Conservation (phyloP, 2,888 invertebrate species). For the Luperina nickerlii region DNA sequence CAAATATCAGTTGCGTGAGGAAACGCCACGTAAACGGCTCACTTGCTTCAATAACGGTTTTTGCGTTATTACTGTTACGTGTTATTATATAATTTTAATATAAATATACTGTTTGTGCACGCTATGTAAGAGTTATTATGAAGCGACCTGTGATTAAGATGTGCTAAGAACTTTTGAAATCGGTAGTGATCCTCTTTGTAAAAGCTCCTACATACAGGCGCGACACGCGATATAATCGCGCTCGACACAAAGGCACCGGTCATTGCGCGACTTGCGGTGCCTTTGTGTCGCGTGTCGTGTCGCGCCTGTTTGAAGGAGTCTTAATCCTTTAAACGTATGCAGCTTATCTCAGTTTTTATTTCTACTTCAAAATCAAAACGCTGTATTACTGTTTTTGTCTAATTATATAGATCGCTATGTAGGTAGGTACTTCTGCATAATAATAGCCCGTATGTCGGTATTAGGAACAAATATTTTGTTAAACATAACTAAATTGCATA, state of each 20-base stretch:
- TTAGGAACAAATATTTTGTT: neutral
- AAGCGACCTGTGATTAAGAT: slow-evolving; percentile 39
- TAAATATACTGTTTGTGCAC: slow-evolving; percentile 53
- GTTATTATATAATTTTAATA: slow-evolving; percentile 60
- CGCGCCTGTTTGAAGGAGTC: too few species aligned
- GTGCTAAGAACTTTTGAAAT: slow-evolving; percentile 28
- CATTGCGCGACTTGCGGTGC: too few species aligned
- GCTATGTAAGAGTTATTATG: slow-evolving; percentile 46
- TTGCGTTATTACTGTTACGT: slow-evolving; percentile 57
- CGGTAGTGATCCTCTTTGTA: neutral
- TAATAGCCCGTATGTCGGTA: slow-evolving; percentile 20
- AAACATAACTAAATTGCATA: neutral
- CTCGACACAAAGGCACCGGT: too few species aligned
- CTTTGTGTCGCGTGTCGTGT: too few species aligned
- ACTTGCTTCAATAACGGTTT: slow-evolving; percentile 55
- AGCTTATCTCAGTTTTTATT: neutral
- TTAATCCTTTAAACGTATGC: neutral
- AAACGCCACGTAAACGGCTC: slow-evolving; percentile 53
- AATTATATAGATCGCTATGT: neutral
- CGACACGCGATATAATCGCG: too few species aligned
- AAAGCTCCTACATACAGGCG: too few species aligned
- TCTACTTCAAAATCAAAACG: neutral
- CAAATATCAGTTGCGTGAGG: slow-evolving; percentile 58
- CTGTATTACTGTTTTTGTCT: neutral
- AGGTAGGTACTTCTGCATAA: slow-evolving; percentile 2